Evolutionary conservation across 2,888 invertebrate genomes (phyloP), one percentile per base, ranked within the genome.

Genomic region (Sympetrum striolatum): DNA sequence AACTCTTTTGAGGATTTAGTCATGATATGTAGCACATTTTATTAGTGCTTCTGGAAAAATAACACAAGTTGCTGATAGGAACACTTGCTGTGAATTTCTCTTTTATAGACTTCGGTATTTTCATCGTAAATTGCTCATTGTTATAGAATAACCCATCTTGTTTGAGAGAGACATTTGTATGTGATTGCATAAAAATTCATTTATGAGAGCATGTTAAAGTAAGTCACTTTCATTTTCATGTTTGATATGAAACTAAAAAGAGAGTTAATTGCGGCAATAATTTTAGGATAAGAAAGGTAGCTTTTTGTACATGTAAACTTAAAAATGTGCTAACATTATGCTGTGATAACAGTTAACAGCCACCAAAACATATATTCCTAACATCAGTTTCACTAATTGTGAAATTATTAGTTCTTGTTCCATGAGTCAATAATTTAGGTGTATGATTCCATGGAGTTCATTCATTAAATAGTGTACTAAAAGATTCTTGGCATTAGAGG

Each of bases 291-390:
- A 53, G 53, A 53, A 35, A 82, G 86, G 31, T 86, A 64, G 86
- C 37, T 86, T 82, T 86, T 86, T 86, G 86, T 86, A 86, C 64
- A 22, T 86, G 86, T 86, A 86, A 60, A n/a, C 86, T 60, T 86
- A 37, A 86, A 82, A 86, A 86, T 86, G 86, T 86, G 60, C 86
- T 86, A 86, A 86, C 58, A 64, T 86, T 86, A 86, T 60, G 82
- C 82, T 82, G 86, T 86, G 86, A 86, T 86, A 86, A 86, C 86
- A 86, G 86, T 39, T 86, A 86, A 86, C 86, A 48, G 60, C 37
- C 86, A 58, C 58, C 86, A 86, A 86, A 60, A 37, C 86, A 64
- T 86, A 86, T 86, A 86, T 86, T 60, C 86, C 86, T 86, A 86
- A 60, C 37, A 86, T 60, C 60, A 60, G 37, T 86, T 86, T 60